Percentiles rank a stretch among this genome's conserved stretches.
These are phyloP conservation scores for Apis cerana DNA, from an alignment of 1,140 invertebrate genomes.

Conservation along the genomic window DNA sequence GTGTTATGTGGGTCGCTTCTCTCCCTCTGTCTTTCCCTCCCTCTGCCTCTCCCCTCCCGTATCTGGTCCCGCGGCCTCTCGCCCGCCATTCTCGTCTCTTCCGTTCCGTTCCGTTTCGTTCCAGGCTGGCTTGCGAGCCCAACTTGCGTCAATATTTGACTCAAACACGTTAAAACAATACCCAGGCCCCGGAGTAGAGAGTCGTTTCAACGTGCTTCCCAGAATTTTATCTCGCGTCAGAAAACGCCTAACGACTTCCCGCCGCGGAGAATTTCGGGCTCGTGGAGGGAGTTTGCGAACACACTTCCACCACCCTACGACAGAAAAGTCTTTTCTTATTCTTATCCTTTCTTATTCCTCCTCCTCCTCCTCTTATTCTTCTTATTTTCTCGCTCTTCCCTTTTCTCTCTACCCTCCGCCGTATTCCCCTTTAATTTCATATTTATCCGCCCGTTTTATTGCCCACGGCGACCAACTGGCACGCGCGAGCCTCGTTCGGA, in stretches of 20 bases:
- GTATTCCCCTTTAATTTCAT: slow-evolving; percentile 27
- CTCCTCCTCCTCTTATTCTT: neutral
- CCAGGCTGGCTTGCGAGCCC: slow-evolving; percentile 68
- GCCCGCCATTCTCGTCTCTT: slow-evolving; percentile 45
- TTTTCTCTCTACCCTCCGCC: neutral
- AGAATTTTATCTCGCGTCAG: slow-evolving; percentile 79
- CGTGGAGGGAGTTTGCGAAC: slow-evolving; percentile 45
- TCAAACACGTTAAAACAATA: slow-evolving; percentile 82
- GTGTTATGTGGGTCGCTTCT: slow-evolving; percentile 65
- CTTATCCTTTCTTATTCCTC: too few species aligned
- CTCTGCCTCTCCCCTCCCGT: slow-evolving; percentile 15
- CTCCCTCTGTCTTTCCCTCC: neutral
- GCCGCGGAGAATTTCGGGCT: slow-evolving; percentile 69
- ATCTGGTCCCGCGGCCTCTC: slow-evolving; percentile 8
- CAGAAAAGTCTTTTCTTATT: neutral
- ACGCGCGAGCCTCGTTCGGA: slow-evolving; percentile 16
- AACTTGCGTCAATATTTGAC: slow-evolving; percentile 81
- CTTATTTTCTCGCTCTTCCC: neutral
- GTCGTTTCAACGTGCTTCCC: slow-evolving; percentile 77
- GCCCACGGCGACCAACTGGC: slow-evolving; percentile 36
- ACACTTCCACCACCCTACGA: neutral
- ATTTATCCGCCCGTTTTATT: slow-evolving; percentile 30
- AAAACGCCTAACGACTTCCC: slow-evolving; percentile 78
- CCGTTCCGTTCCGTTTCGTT: slow-evolving; percentile 63
- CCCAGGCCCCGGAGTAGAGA: slow-evolving; percentile 76